Evolutionary conservation across 2,888 invertebrate species (phyloP).

Genomic region (Petrolisthes manimaculis): DNA sequence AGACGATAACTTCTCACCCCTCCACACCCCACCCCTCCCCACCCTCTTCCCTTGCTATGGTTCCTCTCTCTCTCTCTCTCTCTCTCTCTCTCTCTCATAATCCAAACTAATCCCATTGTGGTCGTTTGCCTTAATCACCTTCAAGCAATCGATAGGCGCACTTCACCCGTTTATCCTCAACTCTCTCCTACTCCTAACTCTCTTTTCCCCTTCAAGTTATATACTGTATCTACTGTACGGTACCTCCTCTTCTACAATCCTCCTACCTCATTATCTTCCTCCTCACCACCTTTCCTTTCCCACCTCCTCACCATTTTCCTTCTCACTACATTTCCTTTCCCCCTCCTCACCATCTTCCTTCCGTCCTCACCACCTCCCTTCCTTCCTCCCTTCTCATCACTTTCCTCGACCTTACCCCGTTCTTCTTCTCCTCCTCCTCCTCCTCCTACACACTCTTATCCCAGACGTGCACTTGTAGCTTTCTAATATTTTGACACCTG

Average conservation of each 20-base stretch:
- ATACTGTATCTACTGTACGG: neutral
- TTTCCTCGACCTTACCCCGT: neutral
- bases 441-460: neutral
- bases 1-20: neutral
- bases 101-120: too few species aligned
- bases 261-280: too few species aligned
- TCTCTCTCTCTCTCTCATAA: neutral
- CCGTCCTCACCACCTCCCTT: neutral
- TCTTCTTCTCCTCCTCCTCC: neutral
- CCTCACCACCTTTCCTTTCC: neutral
- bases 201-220: neutral
- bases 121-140: too few species aligned
- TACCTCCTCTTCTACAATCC: neutral
- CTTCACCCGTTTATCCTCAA: neutral
- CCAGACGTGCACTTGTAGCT: too few species aligned
- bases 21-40: neutral
- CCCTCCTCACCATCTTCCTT: too few species aligned
- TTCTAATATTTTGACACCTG: too few species aligned
- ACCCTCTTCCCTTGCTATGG: neutral
- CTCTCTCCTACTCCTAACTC: neutral
- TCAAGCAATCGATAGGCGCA: too few species aligned
- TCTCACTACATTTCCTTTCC: neutral
- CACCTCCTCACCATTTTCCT: too few species aligned
- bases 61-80: neutral
- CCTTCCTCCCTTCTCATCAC: neutral